A percentile compares a stretch with the other conserved stretches of the same genome.
phyloP scores from a whole-genome alignment of 92 coral and sea anemone species.

The Palythoa heliodiscus region DNA sequence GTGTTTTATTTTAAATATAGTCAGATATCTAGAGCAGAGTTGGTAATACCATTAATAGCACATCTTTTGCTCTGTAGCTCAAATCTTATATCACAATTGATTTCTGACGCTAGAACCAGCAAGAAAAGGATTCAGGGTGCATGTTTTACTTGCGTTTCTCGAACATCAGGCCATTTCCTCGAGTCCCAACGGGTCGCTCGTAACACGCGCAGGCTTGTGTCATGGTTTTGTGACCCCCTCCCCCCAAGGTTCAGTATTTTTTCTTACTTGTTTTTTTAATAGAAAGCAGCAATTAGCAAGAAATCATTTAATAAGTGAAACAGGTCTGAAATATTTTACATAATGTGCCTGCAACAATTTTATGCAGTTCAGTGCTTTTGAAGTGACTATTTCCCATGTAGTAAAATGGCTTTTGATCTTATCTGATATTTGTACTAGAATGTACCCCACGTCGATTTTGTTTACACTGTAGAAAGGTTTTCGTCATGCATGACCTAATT shows the following conservation, averaged over 20 bases:
- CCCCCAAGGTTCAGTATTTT: background rate
- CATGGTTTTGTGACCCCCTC: background rate
- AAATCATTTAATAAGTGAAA: background rate
- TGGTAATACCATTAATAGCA: background rate
- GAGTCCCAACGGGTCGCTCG: background rate
- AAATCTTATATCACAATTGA: background rate
- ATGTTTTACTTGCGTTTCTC: background rate
- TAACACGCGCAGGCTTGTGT: background rate
- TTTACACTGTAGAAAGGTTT: background rate
- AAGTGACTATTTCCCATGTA: background rate
- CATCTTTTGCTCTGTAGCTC: background rate
- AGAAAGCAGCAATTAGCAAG: background rate
- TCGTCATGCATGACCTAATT: constrained; percentile 26
- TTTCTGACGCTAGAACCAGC: background rate
- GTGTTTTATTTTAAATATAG: background rate
- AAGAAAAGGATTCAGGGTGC: background rate
- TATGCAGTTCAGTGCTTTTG: background rate
- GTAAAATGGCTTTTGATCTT: constrained; percentile 4
- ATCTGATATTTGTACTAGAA: constrained; percentile 28
- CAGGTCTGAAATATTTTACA: background rate
- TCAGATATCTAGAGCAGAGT: background rate
- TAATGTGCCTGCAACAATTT: background rate
- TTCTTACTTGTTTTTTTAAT: background rate
- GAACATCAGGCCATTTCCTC: background rate
- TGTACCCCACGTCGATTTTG: constrained; percentile 38